Evolutionary conservation across 2,797 vertebrate genomes (phyloP), one percentile per base, ranked within the genome.

Genomic region (Hybognathus amarus): DNA sequence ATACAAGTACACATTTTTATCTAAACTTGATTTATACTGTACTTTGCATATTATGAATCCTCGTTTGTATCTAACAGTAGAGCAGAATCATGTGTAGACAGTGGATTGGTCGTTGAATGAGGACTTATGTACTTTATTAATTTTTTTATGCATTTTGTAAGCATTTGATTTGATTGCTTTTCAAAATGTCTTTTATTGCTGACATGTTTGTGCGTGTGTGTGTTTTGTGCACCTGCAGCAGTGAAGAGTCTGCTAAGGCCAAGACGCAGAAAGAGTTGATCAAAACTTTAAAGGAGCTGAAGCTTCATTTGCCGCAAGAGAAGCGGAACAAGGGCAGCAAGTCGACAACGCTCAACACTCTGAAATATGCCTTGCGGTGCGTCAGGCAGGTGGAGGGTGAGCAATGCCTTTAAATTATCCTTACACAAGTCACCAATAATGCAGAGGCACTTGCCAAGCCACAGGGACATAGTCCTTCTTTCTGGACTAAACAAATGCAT

Each of bases 321-420:
- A 98, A 96, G 94, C 95, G 93, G 88, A 94, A 93, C 87, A 96
- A 95, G 90, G 96, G 96, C 85, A 96, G 95, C 87, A 98, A 96
- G 90, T 94, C 96, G 50, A 94, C 93, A 82, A 97, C 97, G 0
- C 81, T 97, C 84, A 96, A 95, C 0, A 96, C 97, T 0, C 84
- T 99, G 69, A 97, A 97, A 87, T 97, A 98, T 0, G 98, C 98
- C 1, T 94, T 99, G 86, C 94, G 95, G 85, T 98, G 98, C 63
- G 95, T 99, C 91, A 97, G 97, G 87, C 97, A 98, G 90, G 97
- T 99, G 87, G 96, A 96, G 97, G 98, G 98, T 99, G 94, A 87
- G 88, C 20, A 52, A 2, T 13, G 20, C 42, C 18, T 75, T 52
- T 11, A 50, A 9, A 36, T 18, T 12, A 24, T 42, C 20, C 1